phyloP scores from a whole-genome alignment of 2,113 vertebrate species.

The Peromyscus polionotus region DNA sequence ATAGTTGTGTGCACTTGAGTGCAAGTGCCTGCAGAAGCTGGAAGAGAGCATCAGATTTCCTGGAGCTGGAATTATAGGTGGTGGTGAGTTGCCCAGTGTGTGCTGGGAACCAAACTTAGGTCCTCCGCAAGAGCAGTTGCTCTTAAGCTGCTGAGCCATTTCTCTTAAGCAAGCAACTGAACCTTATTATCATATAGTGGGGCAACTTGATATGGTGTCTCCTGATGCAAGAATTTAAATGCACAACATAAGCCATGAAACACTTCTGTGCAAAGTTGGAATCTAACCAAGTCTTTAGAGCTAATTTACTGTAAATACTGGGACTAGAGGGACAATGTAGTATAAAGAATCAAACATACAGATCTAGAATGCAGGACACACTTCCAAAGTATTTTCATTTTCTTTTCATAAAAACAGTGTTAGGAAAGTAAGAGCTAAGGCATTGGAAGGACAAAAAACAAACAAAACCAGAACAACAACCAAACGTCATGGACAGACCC shows the following conservation, averaged over 20 bases:
- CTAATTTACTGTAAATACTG: background rate
- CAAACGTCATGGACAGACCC: background rate
- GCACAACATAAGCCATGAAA: background rate
- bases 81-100: background rate
- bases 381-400: slow-evolving; percentile 35
- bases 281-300: background rate
- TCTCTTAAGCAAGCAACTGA: background rate
- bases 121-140: background rate
- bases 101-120: background rate
- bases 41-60: background rate
- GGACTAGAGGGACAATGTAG: background rate
- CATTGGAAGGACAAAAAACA: background rate
- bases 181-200: background rate
- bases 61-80: background rate
- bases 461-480: background rate
- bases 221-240: background rate
- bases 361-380: background rate
- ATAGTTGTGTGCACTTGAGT: background rate
- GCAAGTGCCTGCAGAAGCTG: background rate
- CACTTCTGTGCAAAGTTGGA: background rate
- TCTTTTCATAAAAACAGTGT: background rate
- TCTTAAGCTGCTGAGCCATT: background rate
- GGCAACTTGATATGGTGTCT: background rate
- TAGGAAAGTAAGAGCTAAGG: background rate
- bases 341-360: background rate